Base-by-base conservation (phyloP, 2,888 invertebrate genomes). In the Microctonus aethiopoides region DNA sequence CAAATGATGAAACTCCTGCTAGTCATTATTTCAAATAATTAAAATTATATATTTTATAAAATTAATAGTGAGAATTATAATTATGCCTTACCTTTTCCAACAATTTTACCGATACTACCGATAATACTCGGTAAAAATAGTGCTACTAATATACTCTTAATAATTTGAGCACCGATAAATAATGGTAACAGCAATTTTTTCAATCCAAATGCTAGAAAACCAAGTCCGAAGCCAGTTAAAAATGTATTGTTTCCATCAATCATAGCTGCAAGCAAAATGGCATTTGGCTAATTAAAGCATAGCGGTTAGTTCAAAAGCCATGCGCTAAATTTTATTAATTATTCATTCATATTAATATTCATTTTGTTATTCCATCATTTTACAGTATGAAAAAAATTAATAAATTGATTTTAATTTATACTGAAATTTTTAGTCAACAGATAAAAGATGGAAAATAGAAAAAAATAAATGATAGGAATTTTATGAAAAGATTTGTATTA, bases 121-220 rank as follows among this genome's bases (percentile, higher is more conserved):
- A 95, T 89, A 70, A 95, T 91, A 72, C 94, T 94, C 0, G 95
- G 95, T 82, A 95, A 89, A 86, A 96, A 95, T 88, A 95, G 91
- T 9, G 95, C 95, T 36, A 95, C 89, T 24, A 95, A 87, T 57
- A 95, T 90, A 39, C 94, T 94, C 87, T 96, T 96, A 78, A 95
- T 89, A 64, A 95, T 89, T 87, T 95, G 95, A 5, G 93, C 91
- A 0, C 94, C 95, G 81, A 96, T 91, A 79, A 95, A 90, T 64
- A 96, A 87, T 0, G 95, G 95, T 80, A 95, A 89, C 81, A 95
- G 89, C 75, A 95, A 89, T 86, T 95, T 95, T 88, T 95, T 95
- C 70, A 96, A 87, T 32, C 94, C 95, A 85, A 93, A 91, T 57
- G 93, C 92, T 88, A 92, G 83, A 89, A 94, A 90, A 83, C 91